These are phyloP conservation scores for Laodelphax striatellus DNA, from an alignment of 1,140 invertebrate species.

Conservation along the genomic window DNA sequence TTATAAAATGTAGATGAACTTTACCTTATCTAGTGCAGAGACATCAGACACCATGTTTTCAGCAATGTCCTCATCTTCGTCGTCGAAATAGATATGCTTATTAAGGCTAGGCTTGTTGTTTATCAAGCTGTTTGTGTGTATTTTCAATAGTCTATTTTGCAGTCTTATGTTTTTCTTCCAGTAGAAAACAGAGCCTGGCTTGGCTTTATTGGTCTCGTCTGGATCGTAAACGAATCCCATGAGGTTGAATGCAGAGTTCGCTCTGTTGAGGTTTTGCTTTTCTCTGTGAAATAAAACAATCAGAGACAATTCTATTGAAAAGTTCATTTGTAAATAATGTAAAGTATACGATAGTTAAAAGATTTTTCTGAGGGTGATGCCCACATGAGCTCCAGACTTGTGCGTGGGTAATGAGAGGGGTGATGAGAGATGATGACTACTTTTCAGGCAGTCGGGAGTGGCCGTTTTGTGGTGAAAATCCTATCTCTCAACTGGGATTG, in stretches of 20 bases:
- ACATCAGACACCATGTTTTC: background rate
- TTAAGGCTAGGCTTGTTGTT: slow-evolving; percentile 24
- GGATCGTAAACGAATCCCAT: slow-evolving; percentile 45
- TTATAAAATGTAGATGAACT: too few species aligned
- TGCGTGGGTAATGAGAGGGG: too few species aligned
- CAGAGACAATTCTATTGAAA: too few species aligned
- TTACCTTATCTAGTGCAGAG: slow-evolving; percentile 32
- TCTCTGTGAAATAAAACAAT: too few species aligned
- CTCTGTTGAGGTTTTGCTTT: slow-evolving; percentile 30
- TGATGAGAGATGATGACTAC: too few species aligned
- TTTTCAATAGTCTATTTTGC: slow-evolving; percentile 42
- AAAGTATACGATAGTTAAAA: too few species aligned
- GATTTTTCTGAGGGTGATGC: too few species aligned
- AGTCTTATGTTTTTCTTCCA: slow-evolving; percentile 46
- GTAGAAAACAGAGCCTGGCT: slow-evolving; percentile 44
- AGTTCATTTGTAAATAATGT: too few species aligned
- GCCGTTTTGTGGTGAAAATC: too few species aligned
- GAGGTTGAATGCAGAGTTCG: slow-evolving; percentile 49
- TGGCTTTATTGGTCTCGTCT: slow-evolving; percentile 22
- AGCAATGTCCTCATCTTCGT: slow-evolving; percentile 40
- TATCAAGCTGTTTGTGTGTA: slow-evolving; percentile 10
- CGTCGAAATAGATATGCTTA: slow-evolving; percentile 51
- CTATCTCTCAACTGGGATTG: too few species aligned
- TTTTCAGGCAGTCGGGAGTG: too few species aligned
- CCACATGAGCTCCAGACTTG: too few species aligned